Evolutionary conservation across 2,888 invertebrate species (phyloP), one percentile per base, ranked within the genome.

Genomic region (Branchellion lobata): DNA sequence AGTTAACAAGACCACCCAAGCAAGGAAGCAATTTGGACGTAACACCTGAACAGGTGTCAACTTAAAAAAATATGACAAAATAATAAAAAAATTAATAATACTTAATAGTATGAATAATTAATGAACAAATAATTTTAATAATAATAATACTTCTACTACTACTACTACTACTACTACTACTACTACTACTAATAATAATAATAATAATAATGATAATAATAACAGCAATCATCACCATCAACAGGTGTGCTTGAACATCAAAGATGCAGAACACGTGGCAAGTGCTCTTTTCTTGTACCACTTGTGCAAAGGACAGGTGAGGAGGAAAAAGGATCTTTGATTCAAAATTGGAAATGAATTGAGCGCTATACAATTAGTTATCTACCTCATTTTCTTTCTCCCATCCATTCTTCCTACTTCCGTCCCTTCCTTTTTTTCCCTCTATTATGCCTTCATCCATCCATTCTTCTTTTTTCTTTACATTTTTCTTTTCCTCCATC

Each of bases 231-330:
- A 40, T 40, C 40, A 40, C 40, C 14, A 57, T n/a, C 24, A 5
- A 3, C 61, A 57, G 61, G 81, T 85, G 14, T 86, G 86, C 83
- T 84, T 84, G 69, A 86, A 84, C 78, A 82, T 85, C 8, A 85
- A 84, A 74, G 86, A 87, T 36, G 85, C 86, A 2, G 86, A 87
- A 81, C 86, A 86, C 81, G 80, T 86, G 71, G 86, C 85, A 24
- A 83, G 85, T n/a, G 86, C 86, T 0, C 81, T 86, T 29, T 86
- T 86, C 11, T 83, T 87, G 36, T 87, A 86, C 81, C 83, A 84
- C 8, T 84, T 87, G 33, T 87, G 87, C 81, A 84, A 82, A 75
- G 86, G 86, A 14, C 85, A 86, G 84, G 86, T 85, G 76, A 61
- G 8, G 47, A 47, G 8, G 47, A n/a, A n/a, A n/a, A n/a, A n/a